phyloP scores from a whole-genome alignment of 2,113 vertebrate genomes.

The Craseonycteris thonglongyai region DNA sequence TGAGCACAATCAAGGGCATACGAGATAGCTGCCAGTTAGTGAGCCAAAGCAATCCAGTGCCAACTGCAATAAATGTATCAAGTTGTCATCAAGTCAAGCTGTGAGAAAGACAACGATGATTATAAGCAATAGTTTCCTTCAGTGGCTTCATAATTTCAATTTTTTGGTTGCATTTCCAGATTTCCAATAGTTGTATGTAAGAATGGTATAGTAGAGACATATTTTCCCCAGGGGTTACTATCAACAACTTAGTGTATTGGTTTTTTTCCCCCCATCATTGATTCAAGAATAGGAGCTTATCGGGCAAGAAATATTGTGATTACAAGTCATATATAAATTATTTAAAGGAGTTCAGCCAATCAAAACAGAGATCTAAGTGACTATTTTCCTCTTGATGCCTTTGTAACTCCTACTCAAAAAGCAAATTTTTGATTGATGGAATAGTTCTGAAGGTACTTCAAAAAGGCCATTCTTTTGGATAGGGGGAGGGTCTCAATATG shows the following conservation, averaged over 20 bases:
- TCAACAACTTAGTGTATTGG: slow-evolving; percentile 79
- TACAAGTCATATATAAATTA: slow-evolving; percentile 76
- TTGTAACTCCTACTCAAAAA: slow-evolving; percentile 72
- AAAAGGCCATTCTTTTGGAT: slow-evolving; percentile 46
- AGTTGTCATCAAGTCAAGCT: slow-evolving; percentile 81
- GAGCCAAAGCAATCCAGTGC: slow-evolving; percentile 78
- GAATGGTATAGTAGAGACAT: slow-evolving; percentile 71
- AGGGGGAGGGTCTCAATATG: slow-evolving; percentile 21
- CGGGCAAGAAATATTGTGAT: slow-evolving; percentile 80
- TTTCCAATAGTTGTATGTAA: slow-evolving; percentile 76
- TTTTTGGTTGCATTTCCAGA: slow-evolving; percentile 81
- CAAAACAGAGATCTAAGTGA: slow-evolving; percentile 70
- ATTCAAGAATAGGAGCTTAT: slow-evolving; percentile 78
- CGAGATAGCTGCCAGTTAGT: slow-evolving; percentile 76
- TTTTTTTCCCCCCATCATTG: slow-evolving; percentile 80
- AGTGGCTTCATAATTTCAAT: slow-evolving; percentile 82
- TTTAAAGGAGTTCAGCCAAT: slow-evolving; percentile 75
- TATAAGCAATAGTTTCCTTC: slow-evolving; percentile 79
- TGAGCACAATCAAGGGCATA: slow-evolving; percentile 75
- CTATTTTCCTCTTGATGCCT: slow-evolving; percentile 70
- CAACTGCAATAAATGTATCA: slow-evolving; percentile 81
- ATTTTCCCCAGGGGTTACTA: slow-evolving; percentile 77
- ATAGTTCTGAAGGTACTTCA: slow-evolving; percentile 67
- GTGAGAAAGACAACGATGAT: slow-evolving; percentile 74
- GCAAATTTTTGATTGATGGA: slow-evolving; percentile 59